Base-by-base conservation (phyloP, 2,888 invertebrate species). In the Nomada flava region DNA sequence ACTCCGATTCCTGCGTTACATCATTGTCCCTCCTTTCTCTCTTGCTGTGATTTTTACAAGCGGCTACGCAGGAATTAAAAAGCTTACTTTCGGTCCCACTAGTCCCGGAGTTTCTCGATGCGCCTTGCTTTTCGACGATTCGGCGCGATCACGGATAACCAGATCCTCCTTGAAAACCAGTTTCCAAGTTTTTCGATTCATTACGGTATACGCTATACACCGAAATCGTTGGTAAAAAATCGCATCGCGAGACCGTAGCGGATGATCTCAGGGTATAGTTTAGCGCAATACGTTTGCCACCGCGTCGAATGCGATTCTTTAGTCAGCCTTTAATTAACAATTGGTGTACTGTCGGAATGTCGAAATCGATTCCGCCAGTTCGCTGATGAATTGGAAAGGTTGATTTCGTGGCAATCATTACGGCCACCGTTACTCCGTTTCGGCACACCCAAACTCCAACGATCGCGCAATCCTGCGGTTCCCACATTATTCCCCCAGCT, bases 1-100 rank as follows among this genome's bases (percentile, higher is more conserved):
- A 73, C 70, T 82, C 81, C 76, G 77, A 82, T 86, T 86, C 81
- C 57, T 60, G 73, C 73, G 75, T 86, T 86, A 71, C 84, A 75
- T 86, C 86, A 86, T 60, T 68, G 42, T 70, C 71, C 52, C 53
- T 20, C 75, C 78, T 72, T 67, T 71, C 67, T n/a, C 59, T 52
- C 47, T 53, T 53, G 20, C 53, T 9, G 20, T 7, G 53, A n/a
- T 23, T 63, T 72, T 67, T 42, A 50, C 67, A 60, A 53, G 26
- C 60, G 65, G 26, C 62, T 20, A 57, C 18, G 60, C 15, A 26
- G 26, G 53, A 65, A 20, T n/a, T n/a, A n/a, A 78, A 64, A 59
- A 60, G 42, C 53, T 71, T 59, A 52, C 42, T 63, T 64, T 59
- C 64, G n/a, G 70, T 63, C 65, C 50, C 62, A 47, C 52, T 36